Evolutionary conservation across 1,140 invertebrate species (phyloP).

Genomic region (Musca vetustissima): DNA sequence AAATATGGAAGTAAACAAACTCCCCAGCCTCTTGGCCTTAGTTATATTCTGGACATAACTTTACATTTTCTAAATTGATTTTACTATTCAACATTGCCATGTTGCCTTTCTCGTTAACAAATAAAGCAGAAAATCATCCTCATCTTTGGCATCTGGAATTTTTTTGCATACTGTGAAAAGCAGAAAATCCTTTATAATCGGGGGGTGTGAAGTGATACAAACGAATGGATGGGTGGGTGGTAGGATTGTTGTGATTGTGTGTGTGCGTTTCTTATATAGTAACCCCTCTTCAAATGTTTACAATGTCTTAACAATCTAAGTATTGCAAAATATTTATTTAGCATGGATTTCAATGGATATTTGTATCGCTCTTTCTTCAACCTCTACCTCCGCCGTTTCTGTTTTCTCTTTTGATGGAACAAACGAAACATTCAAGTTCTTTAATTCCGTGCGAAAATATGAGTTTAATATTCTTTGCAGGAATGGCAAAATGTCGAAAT

Average conservation of each 20-base stretch:
- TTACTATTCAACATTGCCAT: not conserved
- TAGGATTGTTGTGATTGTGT: not conserved
- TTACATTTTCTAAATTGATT: conserved; percentile 17
- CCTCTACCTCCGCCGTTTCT: too few relatives aligned
- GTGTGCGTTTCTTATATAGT: not conserved
- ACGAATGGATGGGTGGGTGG: too few relatives aligned
- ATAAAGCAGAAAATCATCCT: not conserved
- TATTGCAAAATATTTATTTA: conserved; percentile 1
- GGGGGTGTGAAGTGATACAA: too few relatives aligned
- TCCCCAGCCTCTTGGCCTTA: too few relatives aligned
- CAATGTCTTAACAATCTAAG: not conserved
- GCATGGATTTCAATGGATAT: not conserved
- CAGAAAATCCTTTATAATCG: too few relatives aligned
- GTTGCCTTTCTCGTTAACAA: not conserved
- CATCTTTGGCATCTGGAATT: conserved; percentile 17
- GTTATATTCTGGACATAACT: conserved; percentile 4
- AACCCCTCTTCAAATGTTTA: not conserved
- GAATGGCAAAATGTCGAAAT: conserved; percentile 1
- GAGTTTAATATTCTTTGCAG: not conserved
- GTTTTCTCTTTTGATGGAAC: not conserved
- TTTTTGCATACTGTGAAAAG: not conserved
- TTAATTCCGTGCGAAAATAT: not conserved
- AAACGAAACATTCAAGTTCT: conserved; percentile 15
- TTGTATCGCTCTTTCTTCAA: too few relatives aligned
- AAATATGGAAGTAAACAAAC: too few relatives aligned